Conservation (phyloP, 2,113 vertebrate genomes). For the Microcebus griseorufus region DNA sequence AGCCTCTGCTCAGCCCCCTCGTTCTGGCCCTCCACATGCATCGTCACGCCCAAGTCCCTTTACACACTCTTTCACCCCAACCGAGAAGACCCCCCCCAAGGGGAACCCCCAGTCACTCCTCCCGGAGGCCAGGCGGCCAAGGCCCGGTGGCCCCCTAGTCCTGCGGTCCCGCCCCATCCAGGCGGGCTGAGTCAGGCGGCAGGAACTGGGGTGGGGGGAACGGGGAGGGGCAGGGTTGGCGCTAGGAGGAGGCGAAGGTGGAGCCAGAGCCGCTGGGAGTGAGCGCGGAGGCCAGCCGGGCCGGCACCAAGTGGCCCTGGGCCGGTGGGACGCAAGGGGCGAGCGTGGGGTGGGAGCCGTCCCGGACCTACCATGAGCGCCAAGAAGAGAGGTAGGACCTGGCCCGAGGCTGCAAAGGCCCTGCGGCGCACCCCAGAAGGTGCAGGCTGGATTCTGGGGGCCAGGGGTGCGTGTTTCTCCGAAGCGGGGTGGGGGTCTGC, state of each 20-base stretch:
- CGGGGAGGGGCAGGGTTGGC: neutral
- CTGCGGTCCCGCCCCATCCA: slow-evolving; percentile 69
- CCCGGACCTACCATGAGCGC: slow-evolving; percentile 63
- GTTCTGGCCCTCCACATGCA: neutral
- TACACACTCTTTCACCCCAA: neutral
- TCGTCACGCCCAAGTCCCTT: neutral
- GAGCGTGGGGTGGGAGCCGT: neutral
- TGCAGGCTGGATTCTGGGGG: neutral
- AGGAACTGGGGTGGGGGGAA: slow-evolving; percentile 77
- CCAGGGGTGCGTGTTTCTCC: neutral
- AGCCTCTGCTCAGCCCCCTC: neutral
- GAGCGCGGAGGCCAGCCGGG: slow-evolving; percentile 12
- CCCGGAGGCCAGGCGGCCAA: neutral
- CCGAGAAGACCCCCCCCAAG: neutral
- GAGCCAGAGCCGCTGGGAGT: slow-evolving; percentile 51
- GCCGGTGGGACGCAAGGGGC: neutral
- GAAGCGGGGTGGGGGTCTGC: neutral
- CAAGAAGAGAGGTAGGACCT: slow-evolving; percentile 78
- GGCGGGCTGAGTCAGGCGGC: slow-evolving; percentile 79
- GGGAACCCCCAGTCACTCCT: neutral
- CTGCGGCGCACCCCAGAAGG: neutral
- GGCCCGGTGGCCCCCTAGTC: slow-evolving; percentile 36
- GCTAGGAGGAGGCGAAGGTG: slow-evolving; percentile 52
- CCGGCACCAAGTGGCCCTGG: slow-evolving; percentile 18
- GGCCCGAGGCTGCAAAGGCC: neutral